Evolutionary conservation across 53 echinoderm and acorn worm genomes (phyloP).

Genomic region (Luidia sarsii): DNA sequence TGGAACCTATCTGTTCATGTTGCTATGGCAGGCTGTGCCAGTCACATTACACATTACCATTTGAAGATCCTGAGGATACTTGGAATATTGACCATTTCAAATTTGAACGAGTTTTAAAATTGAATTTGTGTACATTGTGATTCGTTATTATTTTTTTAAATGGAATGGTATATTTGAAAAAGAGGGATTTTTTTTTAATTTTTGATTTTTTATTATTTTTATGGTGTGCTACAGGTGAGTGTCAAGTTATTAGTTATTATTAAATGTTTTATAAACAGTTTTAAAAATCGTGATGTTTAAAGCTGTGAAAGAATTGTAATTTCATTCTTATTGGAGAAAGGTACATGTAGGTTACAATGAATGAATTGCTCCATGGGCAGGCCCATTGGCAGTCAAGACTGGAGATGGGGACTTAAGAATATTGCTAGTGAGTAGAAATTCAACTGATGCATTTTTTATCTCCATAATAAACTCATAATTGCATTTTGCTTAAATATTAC

Average conservation of each 20-base stretch:
- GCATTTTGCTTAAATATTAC: conserved; percentile 18
- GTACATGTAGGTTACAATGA: no score
- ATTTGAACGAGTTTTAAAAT: conserved; percentile 7
- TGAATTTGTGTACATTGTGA: conserved; percentile 27
- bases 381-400: no score
- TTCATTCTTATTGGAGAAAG: no score
- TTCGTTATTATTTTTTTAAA: conserved; percentile 5
- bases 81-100: neutral
- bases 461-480: conserved; percentile 24
- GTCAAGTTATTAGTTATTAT: conserved; percentile 23
- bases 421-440: no score
- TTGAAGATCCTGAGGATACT: no score
- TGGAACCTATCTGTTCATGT: no score
- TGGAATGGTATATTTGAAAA: conserved; percentile 5
- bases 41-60: no score
- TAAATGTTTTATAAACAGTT: conserved; percentile 42
- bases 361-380: no score
- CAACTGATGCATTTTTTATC: neutral
- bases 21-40: no score
- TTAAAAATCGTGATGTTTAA: neutral
- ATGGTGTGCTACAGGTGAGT: conserved; percentile 36
- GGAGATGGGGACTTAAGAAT: no score
- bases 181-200: neutral
- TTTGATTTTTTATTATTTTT: neutral
- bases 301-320: neutral